A percentile compares a stretch with the other conserved stretches of the same genome.
phyloP scores from a whole-genome alignment of 2,888 invertebrate genomes.

The Ectemnius lituratus region DNA sequence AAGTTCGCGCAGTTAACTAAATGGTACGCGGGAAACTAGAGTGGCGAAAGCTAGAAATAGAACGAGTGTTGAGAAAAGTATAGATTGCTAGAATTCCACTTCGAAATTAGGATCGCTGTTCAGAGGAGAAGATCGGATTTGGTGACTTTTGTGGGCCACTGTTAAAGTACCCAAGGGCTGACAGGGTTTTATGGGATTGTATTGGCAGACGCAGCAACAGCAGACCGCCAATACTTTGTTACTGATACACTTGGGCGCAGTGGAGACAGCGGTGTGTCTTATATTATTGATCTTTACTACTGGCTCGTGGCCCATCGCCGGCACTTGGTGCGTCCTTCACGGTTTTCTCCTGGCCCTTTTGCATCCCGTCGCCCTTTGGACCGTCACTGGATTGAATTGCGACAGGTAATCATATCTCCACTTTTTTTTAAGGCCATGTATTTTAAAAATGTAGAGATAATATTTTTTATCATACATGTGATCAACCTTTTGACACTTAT shows the following conservation, averaged over 20 bases:
- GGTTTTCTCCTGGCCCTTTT: constrained; percentile 85
- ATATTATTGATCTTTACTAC: constrained; percentile 81
- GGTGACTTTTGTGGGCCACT: not conserved
- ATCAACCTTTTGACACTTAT: too few relatives aligned
- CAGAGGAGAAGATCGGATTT: constrained; percentile 14
- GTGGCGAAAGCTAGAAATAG: too few relatives aligned
- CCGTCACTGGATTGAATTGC: constrained; percentile 88
- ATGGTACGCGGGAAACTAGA: too few relatives aligned
- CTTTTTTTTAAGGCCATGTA: constrained; percentile 1
- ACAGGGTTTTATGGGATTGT: constrained; percentile 19
- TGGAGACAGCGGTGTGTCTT: constrained; percentile 84
- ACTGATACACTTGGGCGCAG: constrained; percentile 85
- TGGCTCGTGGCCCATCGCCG: constrained; percentile 79
- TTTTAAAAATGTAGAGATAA: too few relatives aligned
- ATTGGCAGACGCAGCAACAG: constrained; percentile 69
- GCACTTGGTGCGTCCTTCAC: constrained; percentile 82
- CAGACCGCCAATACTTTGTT: constrained; percentile 84
- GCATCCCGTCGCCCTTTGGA: constrained; percentile 88
- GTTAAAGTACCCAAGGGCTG: constrained; percentile 23
- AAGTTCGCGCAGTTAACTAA: too few relatives aligned
- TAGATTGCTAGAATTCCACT: constrained; percentile 28
- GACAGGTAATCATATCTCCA: constrained; percentile 77
- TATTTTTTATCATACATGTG: too few relatives aligned
- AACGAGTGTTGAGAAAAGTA: constrained; percentile 14
- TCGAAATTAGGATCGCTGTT: constrained; percentile 27